These are phyloP conservation scores for Gyps fulvus DNA, from an alignment of 2,113 vertebrate genomes.

Conservation along the genomic window DNA sequence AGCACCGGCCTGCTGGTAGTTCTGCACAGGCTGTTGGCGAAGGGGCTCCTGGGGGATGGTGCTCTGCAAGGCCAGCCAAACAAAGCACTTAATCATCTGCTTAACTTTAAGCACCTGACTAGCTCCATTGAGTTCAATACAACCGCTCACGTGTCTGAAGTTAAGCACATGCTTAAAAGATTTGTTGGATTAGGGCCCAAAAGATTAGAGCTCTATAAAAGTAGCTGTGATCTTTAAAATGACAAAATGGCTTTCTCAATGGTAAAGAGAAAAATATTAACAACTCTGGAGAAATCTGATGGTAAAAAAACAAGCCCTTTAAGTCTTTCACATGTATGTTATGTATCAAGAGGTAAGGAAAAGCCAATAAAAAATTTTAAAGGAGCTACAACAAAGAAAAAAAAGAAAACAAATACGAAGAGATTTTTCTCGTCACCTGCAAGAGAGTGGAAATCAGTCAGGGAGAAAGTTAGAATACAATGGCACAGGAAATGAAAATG, in stretches of 20 bases:
- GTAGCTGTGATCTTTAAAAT: constrained; percentile 19
- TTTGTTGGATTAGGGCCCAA: constrained; percentile 54
- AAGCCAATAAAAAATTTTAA: not conserved
- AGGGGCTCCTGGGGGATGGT: not conserved
- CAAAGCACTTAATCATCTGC: constrained; percentile 63
- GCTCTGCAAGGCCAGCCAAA: constrained; percentile 41
- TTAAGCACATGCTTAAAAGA: constrained; percentile 60
- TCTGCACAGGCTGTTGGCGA: rapidly evolving
- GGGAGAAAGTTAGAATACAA: constrained; percentile 14
- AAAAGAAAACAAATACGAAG: not conserved
- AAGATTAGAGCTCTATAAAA: constrained; percentile 28
- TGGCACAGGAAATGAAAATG: constrained; percentile 36
- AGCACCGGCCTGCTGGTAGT: not conserved
- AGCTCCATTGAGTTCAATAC: constrained; percentile 39
- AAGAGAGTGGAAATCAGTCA: not conserved
- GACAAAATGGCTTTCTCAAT: constrained; percentile 26
- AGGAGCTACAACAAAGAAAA: not conserved
- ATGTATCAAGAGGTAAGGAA: not conserved
- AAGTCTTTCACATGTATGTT: not conserved
- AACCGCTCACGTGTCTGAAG: constrained; percentile 54
- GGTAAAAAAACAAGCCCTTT: not conserved
- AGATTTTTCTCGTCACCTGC: not conserved
- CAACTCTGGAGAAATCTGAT: not conserved
- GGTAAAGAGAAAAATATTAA: constrained; percentile 14
- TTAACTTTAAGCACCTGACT: constrained; percentile 62